Conservation (phyloP, 2,113 vertebrate species). For the Muntiacus reevesi region DNA sequence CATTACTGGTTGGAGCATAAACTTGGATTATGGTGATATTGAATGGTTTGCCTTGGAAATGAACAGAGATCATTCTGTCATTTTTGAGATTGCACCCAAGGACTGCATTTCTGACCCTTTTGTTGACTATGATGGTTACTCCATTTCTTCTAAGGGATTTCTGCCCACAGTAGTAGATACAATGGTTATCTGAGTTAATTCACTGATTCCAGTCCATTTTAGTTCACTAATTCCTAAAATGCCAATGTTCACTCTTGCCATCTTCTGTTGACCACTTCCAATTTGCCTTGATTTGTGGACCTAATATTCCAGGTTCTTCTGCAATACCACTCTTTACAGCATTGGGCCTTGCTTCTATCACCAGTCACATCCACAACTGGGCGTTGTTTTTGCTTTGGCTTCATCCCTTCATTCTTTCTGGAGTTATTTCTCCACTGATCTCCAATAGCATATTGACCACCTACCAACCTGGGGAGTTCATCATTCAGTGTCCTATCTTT, state of each 20-base stretch:
- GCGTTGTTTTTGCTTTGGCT: background rate
- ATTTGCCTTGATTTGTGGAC: background rate
- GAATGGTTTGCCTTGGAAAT: background rate
- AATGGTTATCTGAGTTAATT: background rate
- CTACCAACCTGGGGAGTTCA: fast-evolving
- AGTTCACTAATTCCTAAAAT: background rate
- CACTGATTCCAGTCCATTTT: background rate
- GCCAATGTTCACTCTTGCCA: background rate
- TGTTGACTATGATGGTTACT: background rate
- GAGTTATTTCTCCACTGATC: background rate
- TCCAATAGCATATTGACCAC: background rate
- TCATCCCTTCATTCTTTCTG: background rate
- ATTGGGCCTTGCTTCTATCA: background rate
- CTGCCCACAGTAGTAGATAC: background rate
- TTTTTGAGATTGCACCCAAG: background rate
- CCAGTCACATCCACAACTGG: background rate
- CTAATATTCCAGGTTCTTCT: background rate
- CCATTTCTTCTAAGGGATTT: background rate
- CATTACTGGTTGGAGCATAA: background rate
- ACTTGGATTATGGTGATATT: background rate
- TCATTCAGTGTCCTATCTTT: background rate
- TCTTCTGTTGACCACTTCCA: background rate
- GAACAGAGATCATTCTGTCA: background rate
- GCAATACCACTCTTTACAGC: background rate
- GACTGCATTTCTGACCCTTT: background rate